A percentile compares a stretch with the other conserved stretches of the same genome.
Conservation (phyloP, 2,888 invertebrate genomes). For the Argyresthia albistria region DNA sequence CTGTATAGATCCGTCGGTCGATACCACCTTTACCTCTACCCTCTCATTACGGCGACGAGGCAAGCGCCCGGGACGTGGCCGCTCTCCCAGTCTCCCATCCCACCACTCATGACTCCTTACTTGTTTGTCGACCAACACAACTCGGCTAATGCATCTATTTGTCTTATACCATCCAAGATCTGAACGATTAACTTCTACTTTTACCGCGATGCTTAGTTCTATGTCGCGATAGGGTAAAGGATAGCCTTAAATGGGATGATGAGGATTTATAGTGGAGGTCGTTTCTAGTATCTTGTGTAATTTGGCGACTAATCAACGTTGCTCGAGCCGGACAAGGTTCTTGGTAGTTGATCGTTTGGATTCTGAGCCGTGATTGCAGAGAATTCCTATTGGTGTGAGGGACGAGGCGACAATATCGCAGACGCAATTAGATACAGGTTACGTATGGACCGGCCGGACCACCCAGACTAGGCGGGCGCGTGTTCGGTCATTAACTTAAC, state of each 20-base stretch:
- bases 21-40: constrained; percentile 49
- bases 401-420: constrained; percentile 28
- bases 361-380: not conserved
- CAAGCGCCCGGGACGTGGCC: constrained; percentile 12
- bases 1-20: constrained; percentile 35
- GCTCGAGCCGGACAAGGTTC: constrained; percentile 18
- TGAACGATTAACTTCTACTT: constrained; percentile 7
- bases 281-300: constrained; percentile 7
- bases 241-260: constrained; percentile 23
- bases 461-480: constrained; percentile 13
- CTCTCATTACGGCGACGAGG: constrained; percentile 31
- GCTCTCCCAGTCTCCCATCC: no score
- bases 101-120: constrained; percentile 18
- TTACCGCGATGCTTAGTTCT: constrained; percentile 13
- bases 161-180: constrained; percentile 17
- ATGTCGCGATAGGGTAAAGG: constrained; percentile 22
- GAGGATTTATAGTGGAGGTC: constrained; percentile 19
- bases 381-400: not conserved
- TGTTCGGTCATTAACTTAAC: constrained; percentile 24
- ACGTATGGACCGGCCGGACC: constrained; percentile 16
- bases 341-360: constrained; percentile 14
- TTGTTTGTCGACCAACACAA: constrained; percentile 23
- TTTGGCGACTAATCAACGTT: constrained; percentile 16
- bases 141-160: constrained; percentile 28
- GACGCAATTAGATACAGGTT: constrained; percentile 23